Evolutionary conservation across 23 tunicate species (phyloP).

Genomic region (Oikopleura vanhoeffeni): DNA sequence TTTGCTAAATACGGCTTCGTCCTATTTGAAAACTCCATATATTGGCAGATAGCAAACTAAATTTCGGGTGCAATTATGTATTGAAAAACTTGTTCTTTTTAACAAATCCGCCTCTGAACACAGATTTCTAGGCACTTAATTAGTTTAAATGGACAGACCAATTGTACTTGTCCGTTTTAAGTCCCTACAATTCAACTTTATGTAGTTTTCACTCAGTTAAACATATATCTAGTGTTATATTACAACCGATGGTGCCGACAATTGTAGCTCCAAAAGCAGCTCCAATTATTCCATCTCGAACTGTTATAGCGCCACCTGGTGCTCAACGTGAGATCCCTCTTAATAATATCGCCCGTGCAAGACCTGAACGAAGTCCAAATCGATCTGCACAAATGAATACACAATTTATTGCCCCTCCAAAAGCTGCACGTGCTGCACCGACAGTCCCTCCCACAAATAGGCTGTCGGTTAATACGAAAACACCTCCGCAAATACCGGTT

Average conservation of each 20-base stretch:
- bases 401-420: background rate
- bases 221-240: too few relatives aligned
- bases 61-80: too few relatives aligned
- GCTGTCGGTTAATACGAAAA: background rate
- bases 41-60: too few relatives aligned
- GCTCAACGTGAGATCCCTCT: background rate
- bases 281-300: background rate
- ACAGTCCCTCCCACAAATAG: background rate
- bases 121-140: too few relatives aligned
- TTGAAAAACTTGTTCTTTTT: too few relatives aligned
- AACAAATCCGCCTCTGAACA: too few relatives aligned
- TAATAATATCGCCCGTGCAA: background rate
- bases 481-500: background rate
- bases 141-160: too few relatives aligned
- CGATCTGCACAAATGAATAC: background rate
- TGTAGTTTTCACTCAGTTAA: too few relatives aligned
- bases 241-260: background rate
- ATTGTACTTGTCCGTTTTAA: too few relatives aligned
- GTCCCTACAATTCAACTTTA: too few relatives aligned
- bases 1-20: too few relatives aligned
- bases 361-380: background rate
- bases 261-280: background rate
- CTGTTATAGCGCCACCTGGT: background rate
- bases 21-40: too few relatives aligned
- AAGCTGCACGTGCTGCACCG: background rate